Conservation (phyloP, 2,888 invertebrate species). For the Nezara viridula region DNA sequence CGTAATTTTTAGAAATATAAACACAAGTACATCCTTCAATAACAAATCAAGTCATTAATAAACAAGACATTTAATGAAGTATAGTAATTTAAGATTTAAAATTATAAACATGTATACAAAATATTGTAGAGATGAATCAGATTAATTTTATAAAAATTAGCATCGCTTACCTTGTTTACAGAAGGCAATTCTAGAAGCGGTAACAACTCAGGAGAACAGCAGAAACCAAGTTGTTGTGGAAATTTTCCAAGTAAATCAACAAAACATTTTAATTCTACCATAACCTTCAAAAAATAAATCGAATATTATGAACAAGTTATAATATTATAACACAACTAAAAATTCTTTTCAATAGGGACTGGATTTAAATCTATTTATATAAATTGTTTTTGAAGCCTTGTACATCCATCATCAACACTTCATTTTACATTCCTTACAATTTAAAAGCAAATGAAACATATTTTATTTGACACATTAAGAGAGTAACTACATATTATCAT, state of each 20-base stretch:
- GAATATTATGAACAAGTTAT: neutral
- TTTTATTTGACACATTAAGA: too few relatives aligned
- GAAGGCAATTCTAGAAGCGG: constrained; percentile 90
- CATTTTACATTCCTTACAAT: too few relatives aligned
- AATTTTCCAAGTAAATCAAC: constrained; percentile 82
- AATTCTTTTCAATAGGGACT: too few relatives aligned
- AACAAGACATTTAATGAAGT: neutral
- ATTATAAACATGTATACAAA: neutral
- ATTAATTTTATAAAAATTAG: constrained; percentile 15
- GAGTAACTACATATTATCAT: too few relatives aligned
- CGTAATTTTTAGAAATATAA: neutral
- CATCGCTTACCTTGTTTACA: constrained; percentile 80
- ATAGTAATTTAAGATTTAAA: neutral
- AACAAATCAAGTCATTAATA: neutral
- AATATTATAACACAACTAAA: too few relatives aligned
- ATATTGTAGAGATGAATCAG: neutral
- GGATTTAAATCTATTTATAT: too few relatives aligned
- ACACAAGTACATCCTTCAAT: neutral
- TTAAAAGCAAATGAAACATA: too few relatives aligned
- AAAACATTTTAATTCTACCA: constrained; percentile 87
- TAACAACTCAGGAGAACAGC: constrained; percentile 84
- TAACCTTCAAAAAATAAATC: constrained; percentile 70
- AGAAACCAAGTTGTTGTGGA: constrained; percentile 81
- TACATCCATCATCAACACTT: too few relatives aligned
- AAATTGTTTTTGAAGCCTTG: too few relatives aligned